A percentile compares a stretch with the other conserved stretches of the same genome.
phyloP scores from a whole-genome alignment of 2,888 invertebrate genomes.

The Aelia acuminata region DNA sequence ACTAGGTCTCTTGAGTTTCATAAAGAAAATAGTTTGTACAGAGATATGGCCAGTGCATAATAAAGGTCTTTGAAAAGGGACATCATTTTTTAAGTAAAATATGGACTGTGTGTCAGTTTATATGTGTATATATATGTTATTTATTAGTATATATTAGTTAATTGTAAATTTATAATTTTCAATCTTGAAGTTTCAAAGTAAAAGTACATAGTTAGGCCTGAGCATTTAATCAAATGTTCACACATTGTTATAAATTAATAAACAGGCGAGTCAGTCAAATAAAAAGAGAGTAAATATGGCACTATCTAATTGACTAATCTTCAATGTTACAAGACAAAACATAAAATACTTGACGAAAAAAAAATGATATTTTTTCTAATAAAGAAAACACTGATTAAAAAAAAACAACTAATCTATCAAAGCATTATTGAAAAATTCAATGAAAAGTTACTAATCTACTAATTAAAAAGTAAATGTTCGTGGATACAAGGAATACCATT shows the following conservation, averaged over 20 bases:
- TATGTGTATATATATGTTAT: neutral
- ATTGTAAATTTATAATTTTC: neutral
- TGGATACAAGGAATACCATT: neutral
- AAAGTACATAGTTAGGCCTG: neutral
- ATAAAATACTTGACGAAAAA: neutral
- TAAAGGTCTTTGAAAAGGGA: neutral
- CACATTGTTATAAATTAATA: neutral
- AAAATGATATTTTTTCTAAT: neutral
- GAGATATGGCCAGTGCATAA: neutral
- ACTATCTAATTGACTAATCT: neutral
- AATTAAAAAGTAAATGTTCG: neutral
- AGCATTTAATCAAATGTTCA: neutral
- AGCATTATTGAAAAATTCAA: neutral
- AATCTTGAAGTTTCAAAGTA: neutral
- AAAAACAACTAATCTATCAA: neutral
- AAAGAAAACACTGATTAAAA: neutral
- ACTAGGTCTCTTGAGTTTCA: neutral
- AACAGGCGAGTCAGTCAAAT: neutral
- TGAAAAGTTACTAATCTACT: neutral
- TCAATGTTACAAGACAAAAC: neutral
- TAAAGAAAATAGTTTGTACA: neutral
- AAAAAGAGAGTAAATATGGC: neutral
- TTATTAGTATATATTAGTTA: neutral
- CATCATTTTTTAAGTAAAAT: neutral
- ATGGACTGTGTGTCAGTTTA: neutral